Conservation (phyloP, 2,113 vertebrate genomes). For the Megalops atlanticus region DNA sequence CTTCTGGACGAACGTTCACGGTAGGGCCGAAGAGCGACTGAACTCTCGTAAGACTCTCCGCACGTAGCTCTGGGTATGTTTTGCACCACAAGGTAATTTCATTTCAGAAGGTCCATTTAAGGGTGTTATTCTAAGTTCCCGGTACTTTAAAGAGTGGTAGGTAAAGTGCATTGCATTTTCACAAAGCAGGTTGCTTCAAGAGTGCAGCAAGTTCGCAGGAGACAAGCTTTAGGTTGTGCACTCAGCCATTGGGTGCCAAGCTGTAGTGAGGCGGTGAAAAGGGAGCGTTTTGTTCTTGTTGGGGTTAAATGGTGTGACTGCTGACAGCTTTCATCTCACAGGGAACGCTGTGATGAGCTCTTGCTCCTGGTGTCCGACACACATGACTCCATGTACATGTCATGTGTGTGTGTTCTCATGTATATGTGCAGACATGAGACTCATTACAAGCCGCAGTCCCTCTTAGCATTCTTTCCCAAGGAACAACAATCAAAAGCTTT, state of each 20-base stretch:
- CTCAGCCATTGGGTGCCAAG: neutral
- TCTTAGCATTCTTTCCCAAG: slow-evolving; percentile 38
- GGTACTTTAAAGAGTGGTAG: neutral
- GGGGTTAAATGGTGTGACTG: neutral
- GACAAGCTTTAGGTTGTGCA: neutral
- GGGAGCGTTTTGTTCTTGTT: neutral
- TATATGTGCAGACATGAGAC: slow-evolving; percentile 12
- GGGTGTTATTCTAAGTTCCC: neutral
- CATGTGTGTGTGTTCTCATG: slow-evolving; percentile 20
- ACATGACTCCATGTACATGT: neutral
- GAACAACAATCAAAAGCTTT: slow-evolving; percentile 72
- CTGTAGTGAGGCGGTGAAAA: too few species aligned
- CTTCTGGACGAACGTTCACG: too few species aligned
- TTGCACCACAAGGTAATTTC: too few species aligned
- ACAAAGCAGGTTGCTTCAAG: neutral
- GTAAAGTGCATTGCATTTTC: neutral
- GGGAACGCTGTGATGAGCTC: neutral
- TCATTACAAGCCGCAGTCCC: slow-evolving; percentile 30
- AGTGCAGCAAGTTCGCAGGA: neutral
- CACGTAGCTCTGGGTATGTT: too few species aligned
- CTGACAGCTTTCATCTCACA: neutral
- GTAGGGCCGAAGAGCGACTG: too few species aligned
- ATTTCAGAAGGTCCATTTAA: neutral
- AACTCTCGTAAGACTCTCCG: too few species aligned
- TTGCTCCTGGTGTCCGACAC: neutral